Evolutionary conservation across 1,140 invertebrate genomes (phyloP), one percentile per base, ranked within the genome.

Genomic region (Brachionus rotundiformis): DNA sequence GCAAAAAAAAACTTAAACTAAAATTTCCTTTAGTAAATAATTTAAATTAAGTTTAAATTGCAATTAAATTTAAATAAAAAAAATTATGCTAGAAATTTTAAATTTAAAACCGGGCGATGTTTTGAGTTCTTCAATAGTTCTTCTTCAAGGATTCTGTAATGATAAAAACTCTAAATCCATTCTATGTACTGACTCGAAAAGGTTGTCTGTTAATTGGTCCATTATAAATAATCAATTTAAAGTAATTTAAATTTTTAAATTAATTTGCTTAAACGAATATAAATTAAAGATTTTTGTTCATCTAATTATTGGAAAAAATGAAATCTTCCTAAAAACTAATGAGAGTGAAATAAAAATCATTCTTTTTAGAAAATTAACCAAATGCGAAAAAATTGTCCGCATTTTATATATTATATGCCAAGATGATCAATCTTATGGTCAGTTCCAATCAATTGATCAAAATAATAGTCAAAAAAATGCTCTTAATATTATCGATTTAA

Each of bases 171-270:
- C 29, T 10, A 16, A 33, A 36, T 33, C 1, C 19, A 33, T 71
- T n/a, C 16, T 33, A 36, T 36, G 29, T 36, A 33, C 36, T 0
- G 65, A 71, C 19, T 39, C 65, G 7, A n/a, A 36, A 13, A 31
- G 65, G 7, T 16, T 2, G 7, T 2, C 7, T 25, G 6, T n/a
- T 13, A 36, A 29, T n/a, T 71, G 65, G 65, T 36, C 65, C 0
- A 36, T 71, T 23, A 33, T 36, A 31, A 71, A 41, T 11, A 71
- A 71, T 7, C 33, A 71, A 2, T 71, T 71, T n/a, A 71, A 71
- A 71, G 65, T 71, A 71, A n/a, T n/a, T n/a, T n/a, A n/a, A n/a
- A n/a, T 36, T 71, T n/a, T 33, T 71, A 36, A 71, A 33, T 33
- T 71, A 33, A 31, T 6, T 71, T 7, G 7, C n/a, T n/a, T 36